Conservation (phyloP, 2,113 vertebrate species). For the Smithornis capensis region DNA sequence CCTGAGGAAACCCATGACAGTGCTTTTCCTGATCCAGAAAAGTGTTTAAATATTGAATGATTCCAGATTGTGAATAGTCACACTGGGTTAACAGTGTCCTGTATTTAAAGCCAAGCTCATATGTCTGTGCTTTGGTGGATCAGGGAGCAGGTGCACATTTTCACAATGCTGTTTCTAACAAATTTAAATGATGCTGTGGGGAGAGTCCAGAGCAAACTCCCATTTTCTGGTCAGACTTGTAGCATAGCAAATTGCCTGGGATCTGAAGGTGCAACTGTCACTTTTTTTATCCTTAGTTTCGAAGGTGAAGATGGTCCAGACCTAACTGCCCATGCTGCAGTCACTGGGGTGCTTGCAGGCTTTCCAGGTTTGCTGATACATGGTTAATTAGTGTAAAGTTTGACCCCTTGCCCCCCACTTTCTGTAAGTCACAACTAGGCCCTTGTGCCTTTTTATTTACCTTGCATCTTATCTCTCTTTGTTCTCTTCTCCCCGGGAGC, state of each 20-base stretch:
- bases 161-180: background rate
- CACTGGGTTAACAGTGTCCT: background rate
- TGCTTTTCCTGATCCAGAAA: background rate
- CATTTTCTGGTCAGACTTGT: background rate
- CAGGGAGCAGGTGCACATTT: background rate
- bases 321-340: background rate
- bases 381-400: background rate
- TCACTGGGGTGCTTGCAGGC: background rate
- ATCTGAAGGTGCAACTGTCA: background rate
- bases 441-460: conserved; percentile 18
- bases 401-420: background rate
- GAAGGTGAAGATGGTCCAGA: background rate
- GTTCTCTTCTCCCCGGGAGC: background rate
- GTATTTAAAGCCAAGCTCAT: background rate
- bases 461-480: conserved; percentile 6
- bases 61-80: background rate
- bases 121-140: background rate
- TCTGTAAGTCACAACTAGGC: background rate
- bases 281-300: background rate
- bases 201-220: background rate
- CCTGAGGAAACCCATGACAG: background rate
- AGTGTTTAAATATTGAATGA: background rate
- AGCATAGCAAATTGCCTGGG: background rate
- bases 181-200: background rate
- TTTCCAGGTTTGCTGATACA: background rate